These are phyloP conservation scores for Phyllopteryx taeniolatus DNA, from an alignment of 2,113 vertebrate genomes.

Conservation along the genomic window DNA sequence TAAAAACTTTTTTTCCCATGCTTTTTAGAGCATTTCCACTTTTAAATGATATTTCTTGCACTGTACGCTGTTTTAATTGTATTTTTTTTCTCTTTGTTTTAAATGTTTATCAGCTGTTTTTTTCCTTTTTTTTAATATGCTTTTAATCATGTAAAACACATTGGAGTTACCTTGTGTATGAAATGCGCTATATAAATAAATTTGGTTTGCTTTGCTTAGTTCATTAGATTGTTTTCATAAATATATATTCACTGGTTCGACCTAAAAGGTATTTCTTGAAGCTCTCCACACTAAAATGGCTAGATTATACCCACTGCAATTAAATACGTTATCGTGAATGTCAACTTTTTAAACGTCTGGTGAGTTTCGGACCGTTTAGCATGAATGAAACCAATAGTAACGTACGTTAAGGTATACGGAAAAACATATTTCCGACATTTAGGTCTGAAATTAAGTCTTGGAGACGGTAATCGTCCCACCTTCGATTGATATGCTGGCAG, in stretches of 20 bases:
- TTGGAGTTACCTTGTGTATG: too few species aligned
- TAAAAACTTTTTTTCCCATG: too few species aligned
- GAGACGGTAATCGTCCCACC: slow-evolving; percentile 76
- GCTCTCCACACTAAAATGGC: not conserved
- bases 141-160: too few species aligned
- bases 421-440: slow-evolving; percentile 6
- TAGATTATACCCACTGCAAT: not conserved
- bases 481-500: slow-evolving; percentile 67
- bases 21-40: too few species aligned
- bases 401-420: slow-evolving; percentile 16
- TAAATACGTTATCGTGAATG: not conserved
- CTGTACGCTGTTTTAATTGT: too few species aligned
- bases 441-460: slow-evolving; percentile 61
- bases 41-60: too few species aligned
- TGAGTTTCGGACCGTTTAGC: not conserved
- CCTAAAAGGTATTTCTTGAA: not conserved
- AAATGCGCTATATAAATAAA: too few species aligned
- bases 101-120: too few species aligned
- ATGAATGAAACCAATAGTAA: not conserved
- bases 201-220: too few species aligned
- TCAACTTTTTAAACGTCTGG: not conserved
- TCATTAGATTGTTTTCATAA: not conserved
- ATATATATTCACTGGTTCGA: not conserved
- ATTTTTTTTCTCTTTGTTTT: too few species aligned
- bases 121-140: too few species aligned